A percentile compares a stretch with the other conserved stretches of the same genome.
Evolutionary conservation across 1,140 invertebrate species (phyloP).

Genomic region (Amyelois transitella): DNA sequence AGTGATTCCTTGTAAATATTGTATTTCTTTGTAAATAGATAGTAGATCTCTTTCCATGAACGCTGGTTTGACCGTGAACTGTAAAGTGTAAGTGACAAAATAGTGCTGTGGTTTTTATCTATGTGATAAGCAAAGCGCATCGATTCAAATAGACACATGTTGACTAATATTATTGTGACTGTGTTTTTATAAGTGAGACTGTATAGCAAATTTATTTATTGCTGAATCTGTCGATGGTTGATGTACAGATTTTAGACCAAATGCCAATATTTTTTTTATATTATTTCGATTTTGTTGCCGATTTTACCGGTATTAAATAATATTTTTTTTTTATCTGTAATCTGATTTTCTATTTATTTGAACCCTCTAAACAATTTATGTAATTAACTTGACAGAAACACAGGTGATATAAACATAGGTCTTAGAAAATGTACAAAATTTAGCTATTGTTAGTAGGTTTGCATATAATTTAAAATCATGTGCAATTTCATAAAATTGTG

Average conservation of each 20-base stretch:
- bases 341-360: slow-evolving; percentile 58
- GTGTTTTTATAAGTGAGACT: slow-evolving; percentile 64
- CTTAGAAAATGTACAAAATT: slow-evolving; percentile 61
- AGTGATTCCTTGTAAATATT: slow-evolving; percentile 39
- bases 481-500: slow-evolving; percentile 58
- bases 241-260: slow-evolving; percentile 62
- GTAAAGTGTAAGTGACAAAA: slow-evolving; percentile 69
- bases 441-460: slow-evolving; percentile 59
- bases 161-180: slow-evolving; percentile 41
- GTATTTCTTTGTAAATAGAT: slow-evolving; percentile 58
- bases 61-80: slow-evolving; percentile 42
- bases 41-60: slow-evolving; percentile 53
- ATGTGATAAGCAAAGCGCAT: slow-evolving; percentile 67
- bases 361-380: slow-evolving; percentile 34
- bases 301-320: slow-evolving; percentile 42
- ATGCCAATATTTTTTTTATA: slow-evolving; percentile 65
- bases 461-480: slow-evolving; percentile 67
- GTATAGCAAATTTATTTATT: slow-evolving; percentile 74
- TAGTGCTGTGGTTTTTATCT: slow-evolving; percentile 69
- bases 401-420: slow-evolving; percentile 56
- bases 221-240: slow-evolving; percentile 59
- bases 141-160: slow-evolving; percentile 35
- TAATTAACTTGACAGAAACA: slow-evolving; percentile 46
- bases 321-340: slow-evolving; percentile 45
- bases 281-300: slow-evolving; percentile 61